These are phyloP conservation scores for Hylomyscus alleni DNA, from an alignment of 2,797 vertebrate genomes.

Conservation along the genomic window DNA sequence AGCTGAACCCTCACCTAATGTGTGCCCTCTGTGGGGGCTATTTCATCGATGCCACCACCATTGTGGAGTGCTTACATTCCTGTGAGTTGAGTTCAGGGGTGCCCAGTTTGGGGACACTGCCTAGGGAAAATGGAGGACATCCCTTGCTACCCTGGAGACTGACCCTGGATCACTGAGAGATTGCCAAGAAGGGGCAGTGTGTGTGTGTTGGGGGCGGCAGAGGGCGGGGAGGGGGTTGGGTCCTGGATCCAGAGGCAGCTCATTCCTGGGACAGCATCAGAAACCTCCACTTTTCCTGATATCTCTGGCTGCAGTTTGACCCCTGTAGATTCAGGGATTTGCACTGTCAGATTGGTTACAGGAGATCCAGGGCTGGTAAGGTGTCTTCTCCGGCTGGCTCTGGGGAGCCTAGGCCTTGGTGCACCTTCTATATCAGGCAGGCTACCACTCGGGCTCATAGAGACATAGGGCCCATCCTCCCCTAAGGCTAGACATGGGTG, in stretches of 20 bases:
- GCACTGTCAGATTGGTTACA: background rate
- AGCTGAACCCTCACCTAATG: conserved; percentile 96
- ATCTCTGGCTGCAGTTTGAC: background rate
- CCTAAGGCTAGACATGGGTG: background rate
- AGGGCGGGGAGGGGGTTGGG: no score
- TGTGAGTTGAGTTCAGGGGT: conserved; percentile 90
- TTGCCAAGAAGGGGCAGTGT: background rate
- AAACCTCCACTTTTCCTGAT: background rate
- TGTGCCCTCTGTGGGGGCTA: conserved; percentile 96
- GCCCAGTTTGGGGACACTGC: background rate
- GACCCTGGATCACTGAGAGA: background rate
- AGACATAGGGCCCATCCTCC: background rate
- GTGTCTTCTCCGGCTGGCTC: background rate
- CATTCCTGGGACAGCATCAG: background rate
- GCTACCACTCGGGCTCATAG: background rate
- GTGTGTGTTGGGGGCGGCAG: no score
- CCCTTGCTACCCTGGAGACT: background rate
- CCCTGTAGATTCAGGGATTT: background rate
- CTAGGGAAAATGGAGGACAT: background rate
- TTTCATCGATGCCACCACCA: conserved; percentile 96
- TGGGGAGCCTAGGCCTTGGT: background rate
- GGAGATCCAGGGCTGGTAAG: background rate
- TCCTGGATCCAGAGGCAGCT: background rate
- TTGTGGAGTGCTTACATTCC: conserved; percentile 97
- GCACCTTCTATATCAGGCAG: background rate